Evolutionary conservation across 2,888 invertebrate species (phyloP).

Genomic region (Drosophila conformis): DNA sequence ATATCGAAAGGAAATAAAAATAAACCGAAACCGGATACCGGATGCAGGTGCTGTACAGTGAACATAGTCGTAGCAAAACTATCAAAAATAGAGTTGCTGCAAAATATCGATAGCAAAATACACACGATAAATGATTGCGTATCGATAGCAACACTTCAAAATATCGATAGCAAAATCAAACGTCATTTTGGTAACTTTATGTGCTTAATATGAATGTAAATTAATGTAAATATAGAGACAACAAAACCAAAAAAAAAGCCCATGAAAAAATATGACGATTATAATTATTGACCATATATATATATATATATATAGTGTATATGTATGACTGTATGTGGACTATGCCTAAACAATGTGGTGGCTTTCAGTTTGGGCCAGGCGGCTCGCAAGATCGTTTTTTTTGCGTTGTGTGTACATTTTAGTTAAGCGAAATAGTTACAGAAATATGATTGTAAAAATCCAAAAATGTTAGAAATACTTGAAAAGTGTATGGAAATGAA

Average conservation of each 20-base stretch:
- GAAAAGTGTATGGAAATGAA: slow-evolving; percentile 27
- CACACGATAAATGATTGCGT: neutral
- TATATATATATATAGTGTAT: slow-evolving; percentile 27
- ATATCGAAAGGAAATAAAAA: slow-evolving; percentile 18
- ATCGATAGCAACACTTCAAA: slow-evolving; percentile 11
- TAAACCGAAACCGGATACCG: slow-evolving; percentile 19
- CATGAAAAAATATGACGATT: slow-evolving; percentile 25
- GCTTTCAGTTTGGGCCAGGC: slow-evolving; percentile 50
- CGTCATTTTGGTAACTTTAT: slow-evolving; percentile 38
- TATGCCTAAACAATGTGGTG: slow-evolving; percentile 60
- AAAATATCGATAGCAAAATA: slow-evolving; percentile 19
- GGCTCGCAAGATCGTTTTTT: slow-evolving; percentile 46
- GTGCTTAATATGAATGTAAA: slow-evolving; percentile 73
- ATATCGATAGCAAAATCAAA: slow-evolving; percentile 18
- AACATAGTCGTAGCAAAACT: slow-evolving; percentile 44
- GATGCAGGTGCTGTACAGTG: slow-evolving; percentile 56
- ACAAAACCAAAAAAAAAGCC: slow-evolving; percentile 5
- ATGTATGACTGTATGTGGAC: slow-evolving; percentile 59
- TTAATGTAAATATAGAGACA: slow-evolving; percentile 69
- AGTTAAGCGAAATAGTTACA: slow-evolving; percentile 62
- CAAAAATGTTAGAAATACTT: slow-evolving; percentile 10
- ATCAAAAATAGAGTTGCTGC: slow-evolving; percentile 26
- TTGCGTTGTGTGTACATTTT: slow-evolving; percentile 70
- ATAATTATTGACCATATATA: slow-evolving; percentile 43
- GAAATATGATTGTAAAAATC: slow-evolving; percentile 63